phyloP scores from a whole-genome alignment of 1,140 invertebrate genomes.

The Wiebesia pumilae region DNA sequence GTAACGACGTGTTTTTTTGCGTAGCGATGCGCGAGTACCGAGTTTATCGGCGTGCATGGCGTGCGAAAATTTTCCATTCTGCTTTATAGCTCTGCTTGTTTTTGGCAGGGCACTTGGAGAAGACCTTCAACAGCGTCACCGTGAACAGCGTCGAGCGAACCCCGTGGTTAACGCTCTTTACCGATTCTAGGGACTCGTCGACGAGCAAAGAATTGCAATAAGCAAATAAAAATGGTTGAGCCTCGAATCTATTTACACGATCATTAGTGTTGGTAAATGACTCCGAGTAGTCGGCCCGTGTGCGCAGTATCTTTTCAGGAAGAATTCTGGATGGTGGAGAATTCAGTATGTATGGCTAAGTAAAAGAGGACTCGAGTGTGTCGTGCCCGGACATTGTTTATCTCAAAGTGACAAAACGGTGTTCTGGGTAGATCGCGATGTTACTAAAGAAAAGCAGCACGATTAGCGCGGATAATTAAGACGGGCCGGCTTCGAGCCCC shows the following conservation, averaged over 20 bases:
- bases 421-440: slow-evolving; percentile 27
- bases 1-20: slow-evolving; percentile 37
- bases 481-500: slow-evolving; percentile 6
- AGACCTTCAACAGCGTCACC: no score
- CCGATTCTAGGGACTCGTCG: no score
- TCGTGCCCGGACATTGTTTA: slow-evolving; percentile 52
- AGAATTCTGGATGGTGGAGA: slow-evolving; percentile 40
- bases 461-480: slow-evolving; percentile 52
- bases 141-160: no score
- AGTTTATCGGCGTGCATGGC: background rate
- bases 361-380: slow-evolving; percentile 26
- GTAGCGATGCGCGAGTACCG: background rate
- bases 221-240: background rate
- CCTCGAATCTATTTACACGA: slow-evolving; percentile 32
- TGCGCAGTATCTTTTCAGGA: slow-evolving; percentile 47
- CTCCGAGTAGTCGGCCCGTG: background rate
- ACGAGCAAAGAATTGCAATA: background rate
- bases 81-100: background rate
- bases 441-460: slow-evolving; percentile 31
- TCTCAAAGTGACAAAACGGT: slow-evolving; percentile 52
- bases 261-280: slow-evolving; percentile 35
- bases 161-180: no score
- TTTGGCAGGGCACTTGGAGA: background rate
- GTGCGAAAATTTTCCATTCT: slow-evolving; percentile 3
- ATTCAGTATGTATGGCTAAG: no score